phyloP scores from a whole-genome alignment of 2,888 invertebrate genomes.

The Ophion ellenae region DNA sequence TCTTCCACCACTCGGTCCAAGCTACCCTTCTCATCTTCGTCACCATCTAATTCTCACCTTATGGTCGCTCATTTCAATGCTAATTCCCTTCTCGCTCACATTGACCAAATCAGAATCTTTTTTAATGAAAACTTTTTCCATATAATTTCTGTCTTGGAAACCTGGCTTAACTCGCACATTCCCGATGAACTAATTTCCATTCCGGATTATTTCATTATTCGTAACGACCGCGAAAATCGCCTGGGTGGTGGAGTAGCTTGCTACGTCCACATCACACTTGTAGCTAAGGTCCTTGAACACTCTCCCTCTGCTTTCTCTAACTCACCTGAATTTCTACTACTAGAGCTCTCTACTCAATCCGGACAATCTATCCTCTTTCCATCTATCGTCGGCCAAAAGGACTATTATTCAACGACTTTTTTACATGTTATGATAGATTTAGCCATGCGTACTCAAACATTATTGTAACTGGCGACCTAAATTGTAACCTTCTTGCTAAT shows the following conservation, averaged over 20 bases:
- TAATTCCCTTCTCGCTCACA: no score
- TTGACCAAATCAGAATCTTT: background rate
- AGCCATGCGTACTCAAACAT: background rate
- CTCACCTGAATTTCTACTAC: constrained; percentile 18
- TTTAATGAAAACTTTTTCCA: background rate
- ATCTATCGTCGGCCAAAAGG: constrained; percentile 1
- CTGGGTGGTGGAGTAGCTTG: constrained; percentile 20
- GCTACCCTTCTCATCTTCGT: no score
- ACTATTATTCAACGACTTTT: background rate
- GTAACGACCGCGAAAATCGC: background rate
- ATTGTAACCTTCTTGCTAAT: constrained; percentile 10
- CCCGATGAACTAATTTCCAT: background rate
- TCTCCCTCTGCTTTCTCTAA: background rate
- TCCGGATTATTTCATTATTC: background rate
- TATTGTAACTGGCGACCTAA: constrained; percentile 7
- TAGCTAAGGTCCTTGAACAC: background rate
- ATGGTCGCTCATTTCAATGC: no score
- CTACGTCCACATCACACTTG: constrained; percentile 1
- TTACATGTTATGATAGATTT: background rate
- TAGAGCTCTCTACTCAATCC: background rate
- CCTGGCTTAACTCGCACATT: background rate
- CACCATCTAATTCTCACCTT: no score
- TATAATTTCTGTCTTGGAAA: background rate
- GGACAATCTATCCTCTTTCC: background rate
- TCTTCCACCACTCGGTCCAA: background rate